Base-by-base conservation (phyloP, 1,140 invertebrate genomes). In the Apis florea region DNA sequence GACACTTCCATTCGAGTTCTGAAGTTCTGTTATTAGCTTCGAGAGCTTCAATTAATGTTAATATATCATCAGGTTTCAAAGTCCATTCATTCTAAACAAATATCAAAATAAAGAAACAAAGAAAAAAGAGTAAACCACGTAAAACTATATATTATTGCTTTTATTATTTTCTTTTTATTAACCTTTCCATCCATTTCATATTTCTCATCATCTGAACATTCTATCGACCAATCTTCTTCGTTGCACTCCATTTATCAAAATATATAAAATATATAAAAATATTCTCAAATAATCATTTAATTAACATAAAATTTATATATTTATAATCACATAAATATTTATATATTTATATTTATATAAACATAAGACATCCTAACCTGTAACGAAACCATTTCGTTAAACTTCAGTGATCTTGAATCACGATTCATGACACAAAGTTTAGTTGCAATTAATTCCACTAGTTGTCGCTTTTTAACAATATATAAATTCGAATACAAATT, bases 191-290 rank as follows among this genome's bases (percentile, higher is more conserved):
- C 89, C 13, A 85, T 58, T 66, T 93, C 93, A 53, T 94, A 94
- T 79, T 94, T 93, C 84, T 96, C 95, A 51, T 96, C 95, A 77
- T 96, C 95, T 5, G 95, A 95, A 86, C 95, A 95, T 0, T 95
- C 93, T 15, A 95, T 88, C 19, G 92, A 93, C 94, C 95, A 95
- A 5, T 94, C 92, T 47, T 94, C 91, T 10, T 94, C 94, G 87
- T 92, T 94, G 47, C 92, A 87, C 79, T 95, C 95, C 91, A 93
- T 93, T 73, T 85, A 87, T 66, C 47, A 40, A n/a, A 21, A 8
- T 12, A 5, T 69, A 2, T 3, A n/a, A n/a, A 24, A n/a, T 17
- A 24, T 26, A 49, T 51, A 53, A 17, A 2, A 12, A 19, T 13
- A 19, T 24, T n/a, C 17, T 31, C 17, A 40, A n/a, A 21, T 9